Evolutionary conservation across 2,797 vertebrate species (phyloP).

Genomic region (Numenius phaeopus): DNA sequence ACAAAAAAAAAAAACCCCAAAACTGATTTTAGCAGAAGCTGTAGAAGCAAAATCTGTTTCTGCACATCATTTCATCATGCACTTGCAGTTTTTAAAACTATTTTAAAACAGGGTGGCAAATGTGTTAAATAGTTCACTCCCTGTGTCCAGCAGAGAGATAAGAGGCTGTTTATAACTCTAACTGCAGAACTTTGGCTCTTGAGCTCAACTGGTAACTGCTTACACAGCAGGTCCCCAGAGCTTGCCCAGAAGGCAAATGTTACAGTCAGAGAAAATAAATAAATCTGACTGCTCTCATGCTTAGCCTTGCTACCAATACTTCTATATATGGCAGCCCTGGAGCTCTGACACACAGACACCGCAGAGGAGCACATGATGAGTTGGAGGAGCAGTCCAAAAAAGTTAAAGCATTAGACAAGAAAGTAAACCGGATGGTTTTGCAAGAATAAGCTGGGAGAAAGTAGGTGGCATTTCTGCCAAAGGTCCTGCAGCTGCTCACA

Average conservation of each 20-base stretch:
- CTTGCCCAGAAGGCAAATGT: constrained; percentile 33
- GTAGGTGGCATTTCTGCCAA: background rate
- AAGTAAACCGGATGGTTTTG: background rate
- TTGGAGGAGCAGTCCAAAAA: background rate
- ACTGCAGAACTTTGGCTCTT: constrained; percentile 38
- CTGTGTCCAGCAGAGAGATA: constrained; percentile 45
- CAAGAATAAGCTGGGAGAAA: background rate
- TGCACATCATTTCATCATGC: background rate
- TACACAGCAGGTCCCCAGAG: constrained; percentile 2
- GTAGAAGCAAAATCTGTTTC: background rate
- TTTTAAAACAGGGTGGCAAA: background rate
- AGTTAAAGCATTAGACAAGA: background rate
- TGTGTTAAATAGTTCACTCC: constrained; percentile 48
- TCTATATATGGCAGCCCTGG: constrained; percentile 44
- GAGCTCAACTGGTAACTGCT: constrained; percentile 52
- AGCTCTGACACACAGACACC: background rate
- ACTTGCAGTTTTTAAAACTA: background rate
- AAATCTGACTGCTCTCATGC: constrained; percentile 45
- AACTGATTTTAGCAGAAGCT: constrained; percentile 12
- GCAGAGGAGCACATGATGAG: background rate
- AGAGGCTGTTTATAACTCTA: constrained; percentile 39
- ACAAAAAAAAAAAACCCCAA: background rate
- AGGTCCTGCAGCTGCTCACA: background rate
- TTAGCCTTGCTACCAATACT: constrained; percentile 5
- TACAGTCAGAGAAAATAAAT: constrained; percentile 45